Evolutionary conservation across 2,113 vertebrate genomes (phyloP).

Genomic region (Osmerus eperlanus): DNA sequence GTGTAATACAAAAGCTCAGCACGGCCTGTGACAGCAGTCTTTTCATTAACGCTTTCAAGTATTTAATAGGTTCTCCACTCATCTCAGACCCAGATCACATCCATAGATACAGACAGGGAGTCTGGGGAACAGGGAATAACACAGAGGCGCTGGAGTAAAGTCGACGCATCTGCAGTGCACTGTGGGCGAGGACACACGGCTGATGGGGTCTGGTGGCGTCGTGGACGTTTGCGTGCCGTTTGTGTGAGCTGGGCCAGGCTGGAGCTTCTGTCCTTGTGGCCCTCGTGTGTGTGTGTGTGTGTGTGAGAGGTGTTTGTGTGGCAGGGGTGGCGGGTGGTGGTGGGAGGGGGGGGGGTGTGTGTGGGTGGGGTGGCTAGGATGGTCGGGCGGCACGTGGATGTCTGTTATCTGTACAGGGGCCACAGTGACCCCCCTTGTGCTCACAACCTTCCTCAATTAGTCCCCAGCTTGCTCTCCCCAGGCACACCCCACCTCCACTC

Average conservation of each 20-base stretch:
- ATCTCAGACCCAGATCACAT: conserved; percentile 23
- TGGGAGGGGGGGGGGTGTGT: no score
- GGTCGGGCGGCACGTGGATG: conserved; percentile 15
- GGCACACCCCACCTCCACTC: conserved; percentile 28
- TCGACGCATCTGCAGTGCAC: conserved; percentile 8
- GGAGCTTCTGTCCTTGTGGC: no score
- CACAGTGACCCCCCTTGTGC: conserved; percentile 46
- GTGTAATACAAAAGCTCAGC: conserved; percentile 37
- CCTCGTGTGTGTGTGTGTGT: neutral
- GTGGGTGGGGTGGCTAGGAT: conserved; percentile 6
- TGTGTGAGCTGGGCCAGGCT: no score
- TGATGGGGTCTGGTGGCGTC: neutral
- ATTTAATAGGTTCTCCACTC: conserved; percentile 38
- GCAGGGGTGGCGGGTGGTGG: conserved; percentile 13
- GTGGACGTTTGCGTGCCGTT: no score
- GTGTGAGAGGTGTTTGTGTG: conserved; percentile 29
- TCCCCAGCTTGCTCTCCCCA: conserved; percentile 37
- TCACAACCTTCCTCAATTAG: conserved; percentile 48
- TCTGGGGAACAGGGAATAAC: neutral
- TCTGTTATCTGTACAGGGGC: conserved; percentile 29
- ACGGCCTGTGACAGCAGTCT: conserved; percentile 36
- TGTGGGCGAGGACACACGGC: neutral
- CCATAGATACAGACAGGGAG: neutral
- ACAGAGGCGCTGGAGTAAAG: neutral
- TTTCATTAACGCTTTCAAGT: conserved; percentile 47